Conservation (phyloP, 2,797 vertebrate genomes). For the Pangasius mekongensis region DNA sequence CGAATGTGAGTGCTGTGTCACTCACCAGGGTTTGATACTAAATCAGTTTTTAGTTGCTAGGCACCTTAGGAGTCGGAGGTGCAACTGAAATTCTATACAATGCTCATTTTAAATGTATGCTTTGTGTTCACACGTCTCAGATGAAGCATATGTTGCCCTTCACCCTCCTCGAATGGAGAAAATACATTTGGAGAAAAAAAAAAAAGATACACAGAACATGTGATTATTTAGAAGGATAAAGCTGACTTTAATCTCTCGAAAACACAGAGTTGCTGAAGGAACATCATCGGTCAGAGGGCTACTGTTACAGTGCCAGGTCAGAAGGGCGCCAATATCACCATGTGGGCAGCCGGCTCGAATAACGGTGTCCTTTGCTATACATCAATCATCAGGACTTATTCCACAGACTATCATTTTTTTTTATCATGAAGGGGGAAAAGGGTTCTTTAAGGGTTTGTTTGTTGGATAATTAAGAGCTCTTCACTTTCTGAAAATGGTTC, state of each 20-base stretch:
- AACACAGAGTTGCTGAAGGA: conserved; percentile 29
- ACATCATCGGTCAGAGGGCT: conserved; percentile 33
- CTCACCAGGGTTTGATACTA: not conserved
- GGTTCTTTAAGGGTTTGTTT: not conserved
- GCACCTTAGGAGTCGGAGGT: not conserved
- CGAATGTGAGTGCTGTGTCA: not conserved
- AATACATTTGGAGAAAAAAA: not conserved
- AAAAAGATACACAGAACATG: not conserved
- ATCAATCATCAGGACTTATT: conserved; percentile 27
- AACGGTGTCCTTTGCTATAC: conserved; percentile 24
- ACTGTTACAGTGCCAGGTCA: conserved; percentile 30
- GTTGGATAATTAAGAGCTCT: not conserved
- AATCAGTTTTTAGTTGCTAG: not conserved
- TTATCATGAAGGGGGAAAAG: not conserved
- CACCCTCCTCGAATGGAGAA: not conserved
- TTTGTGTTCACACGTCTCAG: not conserved
- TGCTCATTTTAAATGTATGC: not conserved
- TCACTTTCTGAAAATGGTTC: not conserved
- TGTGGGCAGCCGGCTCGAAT: conserved; percentile 20
- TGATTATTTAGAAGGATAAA: not conserved
- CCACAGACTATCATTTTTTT: not conserved
- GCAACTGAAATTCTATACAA: not conserved
- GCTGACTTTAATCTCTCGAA: conserved; percentile 11
- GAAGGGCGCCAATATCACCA: conserved; percentile 27
- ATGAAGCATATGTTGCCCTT: not conserved